These are phyloP conservation scores for Rosalia funebris DNA, from an alignment of 2,888 invertebrate genomes.

Conservation along the genomic window DNA sequence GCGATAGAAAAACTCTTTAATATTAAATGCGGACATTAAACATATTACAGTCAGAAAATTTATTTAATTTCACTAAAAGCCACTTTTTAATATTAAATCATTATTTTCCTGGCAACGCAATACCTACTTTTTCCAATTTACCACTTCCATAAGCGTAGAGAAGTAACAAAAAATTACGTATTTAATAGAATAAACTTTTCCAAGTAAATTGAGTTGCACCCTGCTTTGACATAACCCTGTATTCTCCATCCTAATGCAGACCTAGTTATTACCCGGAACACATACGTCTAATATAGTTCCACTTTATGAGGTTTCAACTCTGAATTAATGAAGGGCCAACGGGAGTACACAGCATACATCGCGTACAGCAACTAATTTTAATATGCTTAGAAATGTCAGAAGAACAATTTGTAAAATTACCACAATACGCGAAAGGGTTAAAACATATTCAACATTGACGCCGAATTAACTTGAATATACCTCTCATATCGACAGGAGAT, in stretches of 20 bases:
- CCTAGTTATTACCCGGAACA: conserved; percentile 6
- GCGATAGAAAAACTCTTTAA: background rate
- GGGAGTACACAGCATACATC: too few species aligned
- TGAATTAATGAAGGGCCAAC: too few species aligned
- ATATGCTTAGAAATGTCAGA: too few species aligned
- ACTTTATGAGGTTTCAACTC: too few species aligned
- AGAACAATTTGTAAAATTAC: too few species aligned
- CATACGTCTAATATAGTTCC: too few species aligned
- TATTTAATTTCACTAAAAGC: conserved; percentile 6
- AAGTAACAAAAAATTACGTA: background rate
- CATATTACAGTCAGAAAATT: background rate
- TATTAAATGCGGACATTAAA: background rate
- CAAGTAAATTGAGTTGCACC: conserved; percentile 3
- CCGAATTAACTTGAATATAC: too few species aligned
- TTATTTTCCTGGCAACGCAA: background rate
- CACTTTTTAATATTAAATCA: conserved; percentile 6
- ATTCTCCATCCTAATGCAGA: conserved; percentile 7
- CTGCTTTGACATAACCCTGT: conserved; percentile 3
- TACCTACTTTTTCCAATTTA: background rate
- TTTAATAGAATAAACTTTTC: conserved; percentile 1
- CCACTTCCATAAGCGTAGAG: conserved; percentile 1
- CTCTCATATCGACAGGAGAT: too few species aligned
- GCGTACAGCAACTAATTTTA: too few species aligned
- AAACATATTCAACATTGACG: too few species aligned
- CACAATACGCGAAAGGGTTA: too few species aligned